Base-by-base conservation (phyloP, 2,113 vertebrate species). In the Anseranas semipalmata region DNA sequence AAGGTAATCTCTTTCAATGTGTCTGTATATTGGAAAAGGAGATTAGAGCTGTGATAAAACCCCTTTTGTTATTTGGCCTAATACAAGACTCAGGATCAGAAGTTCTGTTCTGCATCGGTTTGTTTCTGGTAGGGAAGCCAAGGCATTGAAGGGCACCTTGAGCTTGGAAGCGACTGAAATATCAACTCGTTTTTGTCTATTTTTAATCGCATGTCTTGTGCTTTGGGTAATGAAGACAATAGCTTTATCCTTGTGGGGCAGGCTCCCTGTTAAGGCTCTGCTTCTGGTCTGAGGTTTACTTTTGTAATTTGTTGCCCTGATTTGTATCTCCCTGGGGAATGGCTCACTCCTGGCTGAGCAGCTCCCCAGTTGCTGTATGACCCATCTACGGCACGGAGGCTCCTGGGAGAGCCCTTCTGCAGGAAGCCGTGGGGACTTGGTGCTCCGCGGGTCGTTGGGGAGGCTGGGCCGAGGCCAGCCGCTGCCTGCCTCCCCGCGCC, bases 111-210 rank as follows among this genome's bases (percentile, higher is more conserved):
- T 91, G 74, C 67, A 33, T 83, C 7, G 0, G 2, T 79, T 77
- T 87, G 67, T 84, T 83, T 63, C 78, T 81, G 56, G 16, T 52
- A 76, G 28, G 28, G 80, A 65, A 67, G 21, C 59, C 2, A 37
- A 94, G 79, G 55, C 77, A 52, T 60, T 37, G 60, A 88, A 88
- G 66, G 76, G 93, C 92, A 91, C 89, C 89, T 52, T 43, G 84
- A 89, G 43, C 66, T 89, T 20, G 41, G 85, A 20, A 52, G 39
- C 0, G 0, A 21, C 63, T 79, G 75, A 73, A 71, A 20, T 59
- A 81, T 5, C 65, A 24, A 3, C 41, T 76, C 2, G 10, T 13
- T 79, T 65, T 81, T 66, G 24, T 33, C 72, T 77, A 3, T 33
- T 94, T 93, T 93, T 58, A n/a, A 22, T 41, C 33, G 83, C 39